Percentiles rank a stretch among this genome's conserved stretches.
Evolutionary conservation across 1,140 invertebrate species (phyloP).

Genomic region (Venturia canescens): DNA sequence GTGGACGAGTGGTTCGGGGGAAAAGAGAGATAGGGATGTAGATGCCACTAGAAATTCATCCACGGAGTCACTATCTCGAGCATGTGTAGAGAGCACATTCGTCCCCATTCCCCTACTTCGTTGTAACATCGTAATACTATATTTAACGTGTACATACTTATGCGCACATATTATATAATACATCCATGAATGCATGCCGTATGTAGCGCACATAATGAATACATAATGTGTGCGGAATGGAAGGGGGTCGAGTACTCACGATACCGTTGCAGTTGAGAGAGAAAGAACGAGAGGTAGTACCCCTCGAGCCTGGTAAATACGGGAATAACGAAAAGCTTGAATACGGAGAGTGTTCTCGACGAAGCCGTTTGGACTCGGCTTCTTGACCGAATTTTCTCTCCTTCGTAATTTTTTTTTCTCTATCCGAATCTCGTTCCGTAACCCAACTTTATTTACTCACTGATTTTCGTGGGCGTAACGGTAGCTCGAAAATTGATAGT

Average conservation of each 20-base stretch:
- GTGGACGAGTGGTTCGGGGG: background rate
- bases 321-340: slow-evolving; percentile 35
- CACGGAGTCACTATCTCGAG: slow-evolving; percentile 13
- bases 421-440: background rate
- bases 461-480: background rate
- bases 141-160: slow-evolving; percentile 39
- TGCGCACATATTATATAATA: slow-evolving; percentile 30
- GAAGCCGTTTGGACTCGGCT: slow-evolving; percentile 1
- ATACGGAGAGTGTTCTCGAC: slow-evolving; percentile 34
- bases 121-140: slow-evolving; percentile 5
- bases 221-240: slow-evolving; percentile 37
- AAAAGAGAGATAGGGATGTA: background rate
- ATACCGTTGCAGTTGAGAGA: slow-evolving; percentile 29
- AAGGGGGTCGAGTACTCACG: slow-evolving; percentile 42
- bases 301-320: slow-evolving; percentile 35
- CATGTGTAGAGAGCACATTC: slow-evolving; percentile 9
- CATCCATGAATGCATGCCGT: slow-evolving; percentile 44
- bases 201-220: slow-evolving; percentile 45
- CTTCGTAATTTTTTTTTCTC: background rate
- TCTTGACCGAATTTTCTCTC: slow-evolving; percentile 2
- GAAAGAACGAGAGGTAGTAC: background rate
- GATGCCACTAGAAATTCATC: slow-evolving; percentile 29
- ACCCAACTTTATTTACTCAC: background rate
- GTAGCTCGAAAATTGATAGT: background rate
- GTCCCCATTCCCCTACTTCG: background rate